Evolutionary conservation across 2,113 vertebrate genomes (phyloP), one percentile per base, ranked within the genome.

Genomic region (Leucoraja erinaceus): DNA sequence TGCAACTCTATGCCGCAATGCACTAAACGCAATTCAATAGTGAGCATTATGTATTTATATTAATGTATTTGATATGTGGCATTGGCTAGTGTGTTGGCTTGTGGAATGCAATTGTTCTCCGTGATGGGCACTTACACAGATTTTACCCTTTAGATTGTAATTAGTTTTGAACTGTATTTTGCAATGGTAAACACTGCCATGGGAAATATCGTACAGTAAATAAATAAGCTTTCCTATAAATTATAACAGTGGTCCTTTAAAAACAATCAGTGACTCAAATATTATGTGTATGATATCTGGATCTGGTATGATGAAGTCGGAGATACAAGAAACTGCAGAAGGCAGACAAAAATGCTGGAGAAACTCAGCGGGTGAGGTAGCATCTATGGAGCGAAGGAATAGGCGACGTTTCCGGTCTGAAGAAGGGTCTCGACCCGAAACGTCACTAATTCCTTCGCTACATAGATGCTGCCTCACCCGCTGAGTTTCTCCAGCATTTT

Each of bases 201-300:
- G 61, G 63, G 31, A 66, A 91, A 88, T 12, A 88, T 18, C 59
- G 63, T 7, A 63, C 28, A 2, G 12, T 31, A 63, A 88, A 88
- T 88, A 88, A 88, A 88, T 63, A 63, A 88, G 28, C 25, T 28
- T 88, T 88, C 59, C 31, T 66, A 31, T 63, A 88, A 88, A 86
- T n/a, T 31, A 63, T 7, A 63, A 88, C 0, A 66, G 59, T 61
- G 56, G 28, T 28, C 59, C 56, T 88, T 88, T 63, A 14, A 88
- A 88, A 63, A 86, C 11, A 86, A 86, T n/a, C 83, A 86, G 83
- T 86, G 25, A 88, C 83, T 12, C 16, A 61, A 16, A 61, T 86
- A 28, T 14, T 61, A 28, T n/a, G 8, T 11, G 14, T 31, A 66
- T 63, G 59, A 18, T 88, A 10, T 6, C 28, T 31, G n/a, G n/a